Conservation (phyloP, 2,888 invertebrate genomes). For the Lepidochitona cinerea region DNA sequence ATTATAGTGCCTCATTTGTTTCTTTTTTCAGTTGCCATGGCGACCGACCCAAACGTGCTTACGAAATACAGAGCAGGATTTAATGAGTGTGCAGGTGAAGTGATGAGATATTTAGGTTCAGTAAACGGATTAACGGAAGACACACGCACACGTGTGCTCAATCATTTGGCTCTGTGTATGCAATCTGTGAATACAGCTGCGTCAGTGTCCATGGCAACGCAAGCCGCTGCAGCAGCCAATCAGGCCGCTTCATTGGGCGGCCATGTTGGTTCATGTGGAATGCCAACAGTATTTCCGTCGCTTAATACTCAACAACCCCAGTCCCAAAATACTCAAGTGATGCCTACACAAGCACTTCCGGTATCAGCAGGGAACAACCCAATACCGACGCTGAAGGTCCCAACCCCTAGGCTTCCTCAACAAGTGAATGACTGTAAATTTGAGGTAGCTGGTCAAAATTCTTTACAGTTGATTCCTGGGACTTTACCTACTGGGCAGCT, state of each 20-base stretch:
- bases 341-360: background rate
- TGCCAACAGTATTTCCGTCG: background rate
- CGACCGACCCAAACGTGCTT: constrained; percentile 23
- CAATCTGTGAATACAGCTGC: constrained; percentile 14
- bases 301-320: background rate
- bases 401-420: background rate
- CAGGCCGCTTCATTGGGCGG: background rate
- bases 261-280: background rate
- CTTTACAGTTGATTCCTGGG: constrained; percentile 10
- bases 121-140: constrained; percentile 51
- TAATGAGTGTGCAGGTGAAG: constrained; percentile 65
- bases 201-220: background rate
- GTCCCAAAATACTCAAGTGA: background rate
- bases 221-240: background rate
- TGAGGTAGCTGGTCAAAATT: background rate
- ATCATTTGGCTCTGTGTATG: constrained; percentile 57
- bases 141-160: constrained; percentile 52
- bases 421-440: background rate
- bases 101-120: constrained; percentile 58
- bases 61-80: constrained; percentile 21
- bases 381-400: background rate
- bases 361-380: background rate
- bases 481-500: constrained; percentile 5
- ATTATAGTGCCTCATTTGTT: background rate
- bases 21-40: background rate